phyloP scores from a whole-genome alignment of 2,113 vertebrate genomes.

The Numida meleagris region DNA sequence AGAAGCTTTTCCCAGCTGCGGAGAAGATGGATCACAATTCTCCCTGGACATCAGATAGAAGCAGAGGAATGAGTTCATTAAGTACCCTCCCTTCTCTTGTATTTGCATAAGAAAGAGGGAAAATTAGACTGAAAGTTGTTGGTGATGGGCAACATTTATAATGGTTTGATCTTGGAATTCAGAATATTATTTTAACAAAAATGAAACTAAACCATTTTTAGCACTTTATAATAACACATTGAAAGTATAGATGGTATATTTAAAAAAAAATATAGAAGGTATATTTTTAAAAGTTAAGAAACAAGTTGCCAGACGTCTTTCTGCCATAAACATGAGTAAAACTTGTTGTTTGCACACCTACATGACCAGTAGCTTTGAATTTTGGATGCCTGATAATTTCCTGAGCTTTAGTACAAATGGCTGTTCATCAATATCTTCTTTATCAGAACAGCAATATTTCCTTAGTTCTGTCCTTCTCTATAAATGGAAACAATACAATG shows the following conservation, averaged over 20 bases:
- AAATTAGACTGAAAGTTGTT: not conserved
- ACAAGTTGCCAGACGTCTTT: not conserved
- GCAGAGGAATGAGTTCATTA: not conserved
- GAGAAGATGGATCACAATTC: not conserved
- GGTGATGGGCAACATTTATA: not conserved
- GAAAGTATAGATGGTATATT: not conserved
- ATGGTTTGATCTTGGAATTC: not conserved
- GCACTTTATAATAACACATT: not conserved
- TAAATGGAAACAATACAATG: not conserved
- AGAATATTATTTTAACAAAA: not conserved
- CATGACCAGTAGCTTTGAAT: not conserved
- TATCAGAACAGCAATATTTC: not conserved
- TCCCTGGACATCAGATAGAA: not conserved
- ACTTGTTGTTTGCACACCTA: not conserved
- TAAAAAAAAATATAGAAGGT: too few relatives aligned
- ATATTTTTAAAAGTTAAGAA: not conserved
- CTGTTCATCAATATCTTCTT: not conserved
- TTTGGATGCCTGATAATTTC: not conserved
- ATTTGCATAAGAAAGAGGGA: not conserved
- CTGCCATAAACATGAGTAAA: not conserved
- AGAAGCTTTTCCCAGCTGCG: not conserved
- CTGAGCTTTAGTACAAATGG: not conserved
- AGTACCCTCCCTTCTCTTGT: not conserved
- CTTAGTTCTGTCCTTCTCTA: not conserved
- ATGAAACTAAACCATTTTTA: not conserved